phyloP scores from a whole-genome alignment of 2,113 vertebrate species.

The Misgurnus anguillicaudatus region DNA sequence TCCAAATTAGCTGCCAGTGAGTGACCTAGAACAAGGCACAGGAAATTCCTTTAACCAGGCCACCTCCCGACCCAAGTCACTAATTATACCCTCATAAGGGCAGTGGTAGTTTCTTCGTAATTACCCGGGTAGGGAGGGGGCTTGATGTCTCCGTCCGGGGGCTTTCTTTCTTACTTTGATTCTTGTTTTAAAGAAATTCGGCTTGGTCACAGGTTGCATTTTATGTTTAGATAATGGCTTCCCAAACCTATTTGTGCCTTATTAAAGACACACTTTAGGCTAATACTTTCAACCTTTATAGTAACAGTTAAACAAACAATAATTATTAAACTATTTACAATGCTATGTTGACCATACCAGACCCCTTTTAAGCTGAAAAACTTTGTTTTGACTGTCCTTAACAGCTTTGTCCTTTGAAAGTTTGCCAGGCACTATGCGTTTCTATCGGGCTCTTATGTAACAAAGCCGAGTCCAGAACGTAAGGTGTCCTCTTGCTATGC shows the following conservation, averaged over 20 bases:
- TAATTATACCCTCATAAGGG: conserved; percentile 56
- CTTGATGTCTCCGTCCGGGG: conserved; percentile 11
- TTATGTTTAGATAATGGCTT: conserved; percentile 8
- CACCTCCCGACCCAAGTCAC: conserved; percentile 46
- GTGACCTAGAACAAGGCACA: conserved; percentile 49
- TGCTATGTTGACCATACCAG: not conserved
- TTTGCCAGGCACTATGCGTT: not conserved
- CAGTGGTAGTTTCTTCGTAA: conserved; percentile 44
- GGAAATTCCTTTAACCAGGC: conserved; percentile 56
- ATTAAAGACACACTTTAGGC: not conserved
- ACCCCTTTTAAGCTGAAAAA: not conserved
- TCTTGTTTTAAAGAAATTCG: conserved; percentile 21
- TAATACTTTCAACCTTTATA: too few species aligned
- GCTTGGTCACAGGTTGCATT: not conserved
- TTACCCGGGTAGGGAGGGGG: conserved; percentile 41
- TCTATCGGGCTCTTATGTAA: conserved; percentile 40
- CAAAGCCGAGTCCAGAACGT: conserved; percentile 14
- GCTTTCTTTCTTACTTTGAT: conserved; percentile 26
- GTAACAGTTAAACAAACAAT: not conserved
- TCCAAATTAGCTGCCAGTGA: conserved; percentile 24
- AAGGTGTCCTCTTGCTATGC: conserved; percentile 43
- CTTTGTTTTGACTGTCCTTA: not conserved
- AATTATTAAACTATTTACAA: not conserved
- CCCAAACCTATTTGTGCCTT: not conserved
- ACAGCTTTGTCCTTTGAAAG: not conserved